A percentile compares a stretch with the other conserved stretches of the same genome.
Evolutionary conservation across 1,140 invertebrate species (phyloP).

Genomic region (Zophobas atratus): DNA sequence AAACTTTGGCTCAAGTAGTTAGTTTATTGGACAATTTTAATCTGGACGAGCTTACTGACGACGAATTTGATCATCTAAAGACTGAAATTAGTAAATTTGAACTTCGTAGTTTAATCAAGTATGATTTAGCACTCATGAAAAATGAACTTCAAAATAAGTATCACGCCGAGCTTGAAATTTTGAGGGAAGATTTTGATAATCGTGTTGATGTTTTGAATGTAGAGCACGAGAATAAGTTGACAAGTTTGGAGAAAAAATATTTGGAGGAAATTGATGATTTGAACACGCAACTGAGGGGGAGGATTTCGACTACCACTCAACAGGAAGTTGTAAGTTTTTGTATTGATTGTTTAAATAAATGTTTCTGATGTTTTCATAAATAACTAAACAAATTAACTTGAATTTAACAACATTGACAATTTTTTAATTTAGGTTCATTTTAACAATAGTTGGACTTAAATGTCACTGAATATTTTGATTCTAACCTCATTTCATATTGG

Average conservation of each 20-base stretch:
- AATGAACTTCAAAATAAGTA: constrained; percentile 57
- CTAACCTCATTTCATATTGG: no score
- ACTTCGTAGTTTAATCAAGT: constrained; percentile 57
- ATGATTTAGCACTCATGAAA: constrained; percentile 51
- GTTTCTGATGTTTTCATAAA: neutral
- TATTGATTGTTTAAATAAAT: neutral
- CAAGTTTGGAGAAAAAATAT: constrained; percentile 69
- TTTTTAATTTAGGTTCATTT: no score
- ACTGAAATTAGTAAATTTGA: constrained; percentile 55
- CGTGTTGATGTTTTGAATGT: constrained; percentile 69
- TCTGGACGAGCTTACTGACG: constrained; percentile 53
- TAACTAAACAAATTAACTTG: no score
- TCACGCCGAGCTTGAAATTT: constrained; percentile 63
- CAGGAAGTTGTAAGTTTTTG: constrained; percentile 71
- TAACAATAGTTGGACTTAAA: no score
- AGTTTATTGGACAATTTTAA: constrained; percentile 5
- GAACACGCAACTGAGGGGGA: constrained; percentile 69
- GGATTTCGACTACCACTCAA: constrained; percentile 63
- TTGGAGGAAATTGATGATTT: constrained; percentile 69
- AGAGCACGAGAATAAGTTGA: constrained; percentile 68
- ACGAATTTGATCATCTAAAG: constrained; percentile 56
- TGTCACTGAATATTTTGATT: no score
- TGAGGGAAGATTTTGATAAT: constrained; percentile 68
- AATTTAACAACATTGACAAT: no score
- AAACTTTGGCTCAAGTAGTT: neutral